Evolutionary conservation across 2,113 vertebrate genomes (phyloP).

Genomic region (Chascanopsetta lugubris): DNA sequence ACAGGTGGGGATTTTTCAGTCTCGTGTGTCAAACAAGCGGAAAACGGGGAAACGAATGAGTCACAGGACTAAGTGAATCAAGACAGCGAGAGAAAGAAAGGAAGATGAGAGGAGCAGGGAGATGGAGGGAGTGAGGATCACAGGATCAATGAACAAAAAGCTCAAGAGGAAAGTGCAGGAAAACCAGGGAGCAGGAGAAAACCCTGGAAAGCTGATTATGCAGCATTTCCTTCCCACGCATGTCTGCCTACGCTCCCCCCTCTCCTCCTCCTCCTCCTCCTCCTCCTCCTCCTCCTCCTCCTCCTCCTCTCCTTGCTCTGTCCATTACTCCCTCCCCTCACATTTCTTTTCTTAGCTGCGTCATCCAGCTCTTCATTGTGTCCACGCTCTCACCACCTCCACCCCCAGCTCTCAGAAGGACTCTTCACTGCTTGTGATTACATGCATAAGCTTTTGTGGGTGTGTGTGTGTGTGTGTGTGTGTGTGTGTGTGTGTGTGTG

Average conservation of each 20-base stretch:
- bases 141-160: no score
- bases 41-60: slow-evolving; percentile 29
- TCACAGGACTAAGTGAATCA: slow-evolving; percentile 9
- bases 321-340: slow-evolving; percentile 30
- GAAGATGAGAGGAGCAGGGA: slow-evolving; percentile 11
- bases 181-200: slow-evolving; percentile 47
- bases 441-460: slow-evolving; percentile 39
- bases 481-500: no score
- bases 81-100: not conserved
- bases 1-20: not conserved
- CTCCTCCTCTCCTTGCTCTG: slow-evolving; percentile 38
- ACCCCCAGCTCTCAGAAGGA: slow-evolving; percentile 23
- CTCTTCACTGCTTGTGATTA: slow-evolving; percentile 35
- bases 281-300: slow-evolving; percentile 30
- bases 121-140: not conserved
- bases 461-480: no score
- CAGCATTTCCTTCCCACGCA: slow-evolving; percentile 66
- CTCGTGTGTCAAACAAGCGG: not conserved
- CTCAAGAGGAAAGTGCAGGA: slow-evolving; percentile 14
- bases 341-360: slow-evolving; percentile 47
- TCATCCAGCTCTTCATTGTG: slow-evolving; percentile 64
- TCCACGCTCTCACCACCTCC: slow-evolving; percentile 24
- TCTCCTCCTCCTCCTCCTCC: slow-evolving; percentile 37
- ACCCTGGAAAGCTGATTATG: slow-evolving; percentile 67
- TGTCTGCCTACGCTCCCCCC: slow-evolving; percentile 61